Evolutionary conservation across 2,797 vertebrate genomes (phyloP).

Genomic region (Huso huso): DNA sequence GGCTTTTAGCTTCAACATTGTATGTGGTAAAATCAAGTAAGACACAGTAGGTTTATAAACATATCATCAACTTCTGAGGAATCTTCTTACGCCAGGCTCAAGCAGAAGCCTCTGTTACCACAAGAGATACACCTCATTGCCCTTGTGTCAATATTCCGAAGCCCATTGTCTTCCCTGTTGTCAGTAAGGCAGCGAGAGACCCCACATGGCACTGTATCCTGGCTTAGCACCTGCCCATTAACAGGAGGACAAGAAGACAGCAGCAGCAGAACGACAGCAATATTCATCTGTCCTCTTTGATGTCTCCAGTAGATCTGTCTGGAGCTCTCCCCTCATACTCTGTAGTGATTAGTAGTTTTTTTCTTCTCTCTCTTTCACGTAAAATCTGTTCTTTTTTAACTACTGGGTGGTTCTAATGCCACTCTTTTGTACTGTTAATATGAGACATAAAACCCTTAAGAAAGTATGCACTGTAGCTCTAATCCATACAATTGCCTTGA

Average conservation of each 20-base stretch:
- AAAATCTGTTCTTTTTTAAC: neutral
- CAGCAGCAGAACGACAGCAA: slow-evolving; percentile 43
- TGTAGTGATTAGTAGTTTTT: slow-evolving; percentile 19
- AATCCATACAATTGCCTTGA: slow-evolving; percentile 6
- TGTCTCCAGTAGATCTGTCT: slow-evolving; percentile 14
- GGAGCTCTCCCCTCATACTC: neutral
- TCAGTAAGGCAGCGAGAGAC: slow-evolving; percentile 4
- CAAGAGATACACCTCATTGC: neutral
- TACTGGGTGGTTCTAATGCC: neutral
- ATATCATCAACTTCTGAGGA: slow-evolving; percentile 8
- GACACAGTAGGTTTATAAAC: slow-evolving; percentile 12
- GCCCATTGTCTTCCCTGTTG: slow-evolving; percentile 14
- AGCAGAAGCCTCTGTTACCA: neutral
- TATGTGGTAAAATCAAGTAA: slow-evolving; percentile 27
- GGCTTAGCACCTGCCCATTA: slow-evolving; percentile 37
- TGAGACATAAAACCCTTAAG: neutral
- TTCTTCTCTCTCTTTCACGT: neutral
- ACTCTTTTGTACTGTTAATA: neutral
- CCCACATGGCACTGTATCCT: slow-evolving; percentile 38
- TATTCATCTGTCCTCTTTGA: slow-evolving; percentile 30
- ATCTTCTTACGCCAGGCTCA: neutral
- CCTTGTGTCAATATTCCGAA: neutral
- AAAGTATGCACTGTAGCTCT: neutral
- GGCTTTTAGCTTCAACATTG: slow-evolving; percentile 91
- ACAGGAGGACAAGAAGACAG: slow-evolving; percentile 41